A percentile compares a stretch with the other conserved stretches of the same genome.
phyloP scores from a whole-genome alignment of 1,140 invertebrate species.

The Penaeus chinensis region DNA sequence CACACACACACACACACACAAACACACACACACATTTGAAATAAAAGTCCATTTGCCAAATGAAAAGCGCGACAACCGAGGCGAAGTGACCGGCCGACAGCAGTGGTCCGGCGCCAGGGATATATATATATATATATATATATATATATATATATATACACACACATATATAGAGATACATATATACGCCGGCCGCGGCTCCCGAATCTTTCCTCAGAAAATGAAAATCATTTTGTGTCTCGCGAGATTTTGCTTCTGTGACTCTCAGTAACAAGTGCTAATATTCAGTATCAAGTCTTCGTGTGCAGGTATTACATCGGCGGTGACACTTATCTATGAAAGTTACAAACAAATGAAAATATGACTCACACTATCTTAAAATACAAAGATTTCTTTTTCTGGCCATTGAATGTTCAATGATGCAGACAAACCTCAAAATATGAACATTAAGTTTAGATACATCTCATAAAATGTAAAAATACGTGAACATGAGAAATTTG shows the following conservation, averaged over 20 bases:
- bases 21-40: too few relatives aligned
- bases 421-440: constrained; percentile 26
- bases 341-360: too few relatives aligned
- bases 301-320: background rate
- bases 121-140: too few relatives aligned
- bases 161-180: too few relatives aligned
- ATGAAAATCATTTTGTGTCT: background rate
- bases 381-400: constrained; percentile 15
- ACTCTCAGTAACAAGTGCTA: constrained; percentile 48
- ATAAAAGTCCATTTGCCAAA: too few relatives aligned
- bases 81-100: too few relatives aligned
- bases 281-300: constrained; percentile 3
- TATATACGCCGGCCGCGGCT: too few relatives aligned
- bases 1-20: too few relatives aligned
- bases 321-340: background rate
- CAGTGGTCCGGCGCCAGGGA: too few relatives aligned
- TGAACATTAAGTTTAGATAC: constrained; percentile 49
- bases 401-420: constrained; percentile 4
- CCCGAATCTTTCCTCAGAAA: too few relatives aligned
- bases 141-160: too few relatives aligned
- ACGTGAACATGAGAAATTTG: constrained; percentile 40
- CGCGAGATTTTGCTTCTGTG: background rate
- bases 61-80: too few relatives aligned
- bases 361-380: background rate
- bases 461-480: constrained; percentile 43